phyloP scores from a whole-genome alignment of 2,113 vertebrate species.

The Erythrolamprus reginae region DNA sequence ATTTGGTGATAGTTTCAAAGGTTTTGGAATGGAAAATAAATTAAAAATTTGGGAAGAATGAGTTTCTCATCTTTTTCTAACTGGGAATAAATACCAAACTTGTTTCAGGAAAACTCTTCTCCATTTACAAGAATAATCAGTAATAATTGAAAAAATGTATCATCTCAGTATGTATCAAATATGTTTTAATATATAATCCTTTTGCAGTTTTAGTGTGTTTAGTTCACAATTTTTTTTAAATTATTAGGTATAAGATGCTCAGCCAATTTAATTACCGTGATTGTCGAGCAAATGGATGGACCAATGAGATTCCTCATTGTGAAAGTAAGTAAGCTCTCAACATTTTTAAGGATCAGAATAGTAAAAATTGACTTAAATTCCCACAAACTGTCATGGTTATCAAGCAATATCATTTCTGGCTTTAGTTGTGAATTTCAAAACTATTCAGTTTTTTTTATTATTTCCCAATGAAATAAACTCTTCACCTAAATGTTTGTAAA shows the following conservation, averaged over 20 bases:
- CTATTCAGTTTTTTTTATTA: background rate
- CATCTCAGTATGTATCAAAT: background rate
- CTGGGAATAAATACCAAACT: background rate
- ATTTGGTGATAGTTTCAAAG: background rate
- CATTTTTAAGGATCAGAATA: background rate
- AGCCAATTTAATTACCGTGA: slow-evolving; percentile 65
- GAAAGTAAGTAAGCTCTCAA: slow-evolving; percentile 65
- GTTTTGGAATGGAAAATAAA: background rate
- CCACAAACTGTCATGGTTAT: background rate
- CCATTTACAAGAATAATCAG: background rate
- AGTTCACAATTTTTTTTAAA: background rate
- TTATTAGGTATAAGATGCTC: slow-evolving; percentile 67
- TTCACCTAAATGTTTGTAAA: background rate
- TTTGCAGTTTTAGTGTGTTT: slow-evolving; percentile 13
- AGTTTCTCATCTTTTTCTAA: background rate
- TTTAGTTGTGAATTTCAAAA: background rate
- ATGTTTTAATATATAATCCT: background rate
- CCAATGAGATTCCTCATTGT: slow-evolving; percentile 69
- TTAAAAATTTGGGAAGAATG: background rate
- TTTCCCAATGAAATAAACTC: background rate
- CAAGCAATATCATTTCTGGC: background rate
- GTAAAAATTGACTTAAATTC: background rate
- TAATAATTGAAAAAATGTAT: background rate
- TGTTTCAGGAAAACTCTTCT: background rate
- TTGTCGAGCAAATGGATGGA: slow-evolving; percentile 73